These are phyloP conservation scores for Notechis scutatus DNA, from an alignment of 2,113 vertebrate species.

Conservation along the genomic window DNA sequence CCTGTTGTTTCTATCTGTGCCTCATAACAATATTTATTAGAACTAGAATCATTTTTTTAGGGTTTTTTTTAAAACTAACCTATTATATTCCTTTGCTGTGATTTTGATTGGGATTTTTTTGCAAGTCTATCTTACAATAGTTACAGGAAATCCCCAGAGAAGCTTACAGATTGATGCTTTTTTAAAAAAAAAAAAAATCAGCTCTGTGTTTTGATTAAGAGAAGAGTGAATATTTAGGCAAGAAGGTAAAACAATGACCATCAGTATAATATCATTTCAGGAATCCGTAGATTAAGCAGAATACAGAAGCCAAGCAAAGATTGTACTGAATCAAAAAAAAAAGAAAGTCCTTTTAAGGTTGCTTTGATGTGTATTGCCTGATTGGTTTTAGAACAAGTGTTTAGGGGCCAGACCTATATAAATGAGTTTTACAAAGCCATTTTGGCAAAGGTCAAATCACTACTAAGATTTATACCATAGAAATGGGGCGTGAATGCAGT, in stretches of 20 bases:
- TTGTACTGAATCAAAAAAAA: not conserved
- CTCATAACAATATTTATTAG: not conserved
- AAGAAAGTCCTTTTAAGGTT: slow-evolving; percentile 23
- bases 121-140: not conserved
- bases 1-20: not conserved
- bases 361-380: slow-evolving; percentile 25
- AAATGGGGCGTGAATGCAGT: slow-evolving; percentile 52
- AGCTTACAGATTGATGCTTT: not conserved
- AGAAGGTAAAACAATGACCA: not conserved
- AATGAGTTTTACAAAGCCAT: slow-evolving; percentile 54
- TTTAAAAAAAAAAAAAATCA: not conserved
- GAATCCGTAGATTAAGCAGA: slow-evolving; percentile 25
- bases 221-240: not conserved
- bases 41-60: not conserved
- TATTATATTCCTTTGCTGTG: not conserved
- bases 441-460: slow-evolving; percentile 50
- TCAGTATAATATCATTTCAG: slow-evolving; percentile 19
- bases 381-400: slow-evolving; percentile 37
- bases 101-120: not conserved
- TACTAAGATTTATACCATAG: slow-evolving; percentile 50
- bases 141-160: not conserved
- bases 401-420: slow-evolving; percentile 40
- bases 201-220: not conserved
- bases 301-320: slow-evolving; percentile 2
- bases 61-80: not conserved